Conservation (phyloP, 2,797 vertebrate genomes). For the Cryptoprocta ferox region DNA sequence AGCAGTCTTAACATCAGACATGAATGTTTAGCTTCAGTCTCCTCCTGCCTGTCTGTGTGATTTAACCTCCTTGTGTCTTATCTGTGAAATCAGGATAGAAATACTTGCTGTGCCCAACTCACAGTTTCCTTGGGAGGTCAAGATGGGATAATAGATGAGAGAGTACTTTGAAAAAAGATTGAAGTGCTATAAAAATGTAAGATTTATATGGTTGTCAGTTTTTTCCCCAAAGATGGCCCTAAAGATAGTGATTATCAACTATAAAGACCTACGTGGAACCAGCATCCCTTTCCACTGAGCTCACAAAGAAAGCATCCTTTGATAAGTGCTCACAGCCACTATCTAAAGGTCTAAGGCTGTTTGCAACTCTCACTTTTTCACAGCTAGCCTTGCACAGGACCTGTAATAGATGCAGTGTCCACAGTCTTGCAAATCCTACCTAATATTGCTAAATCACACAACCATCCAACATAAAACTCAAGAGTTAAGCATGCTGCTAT, state of each 20-base stretch:
- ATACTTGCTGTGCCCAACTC: slow-evolving; percentile 72
- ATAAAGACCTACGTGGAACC: slow-evolving; percentile 49
- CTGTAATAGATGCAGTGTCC: slow-evolving; percentile 45
- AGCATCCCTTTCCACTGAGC: slow-evolving; percentile 53
- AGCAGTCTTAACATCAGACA: slow-evolving; percentile 53
- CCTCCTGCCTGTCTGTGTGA: slow-evolving; percentile 61
- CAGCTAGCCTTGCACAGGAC: slow-evolving; percentile 6
- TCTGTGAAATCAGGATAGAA: slow-evolving; percentile 75
- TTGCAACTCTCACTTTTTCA: slow-evolving; percentile 8
- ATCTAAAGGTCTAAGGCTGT: slow-evolving; percentile 44
- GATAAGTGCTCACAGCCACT: slow-evolving; percentile 63
- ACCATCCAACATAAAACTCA: neutral
- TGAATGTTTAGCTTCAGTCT: slow-evolving; percentile 32
- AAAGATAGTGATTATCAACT: slow-evolving; percentile 79
- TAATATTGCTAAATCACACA: neutral
- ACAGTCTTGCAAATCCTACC: slow-evolving; percentile 20
- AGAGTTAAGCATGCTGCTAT: neutral
- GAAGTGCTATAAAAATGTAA: slow-evolving; percentile 77
- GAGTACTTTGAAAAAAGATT: slow-evolving; percentile 73
- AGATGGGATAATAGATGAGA: slow-evolving; percentile 76
- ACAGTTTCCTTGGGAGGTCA: slow-evolving; percentile 76
- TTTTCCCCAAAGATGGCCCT: slow-evolving; percentile 70
- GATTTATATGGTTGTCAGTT: slow-evolving; percentile 70
- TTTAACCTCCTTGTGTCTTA: slow-evolving; percentile 74
- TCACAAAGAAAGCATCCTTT: slow-evolving; percentile 63